phyloP scores from a whole-genome alignment of 1,140 invertebrate species.

The Eriocheir sinensis region DNA sequence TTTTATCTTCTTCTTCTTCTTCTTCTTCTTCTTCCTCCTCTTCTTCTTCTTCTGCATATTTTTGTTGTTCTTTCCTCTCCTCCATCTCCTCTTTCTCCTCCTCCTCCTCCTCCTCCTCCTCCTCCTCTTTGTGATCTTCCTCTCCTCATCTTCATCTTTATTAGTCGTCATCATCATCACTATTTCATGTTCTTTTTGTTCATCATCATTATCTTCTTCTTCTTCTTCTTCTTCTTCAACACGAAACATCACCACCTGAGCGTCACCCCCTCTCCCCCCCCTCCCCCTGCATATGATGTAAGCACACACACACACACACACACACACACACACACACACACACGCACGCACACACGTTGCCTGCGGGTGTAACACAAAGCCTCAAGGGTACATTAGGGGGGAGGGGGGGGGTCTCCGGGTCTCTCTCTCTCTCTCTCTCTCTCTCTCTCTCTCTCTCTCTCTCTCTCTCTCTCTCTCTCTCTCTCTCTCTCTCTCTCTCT shows the following conservation, averaged over 20 bases:
- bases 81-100: background rate
- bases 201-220: background rate
- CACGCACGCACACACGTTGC: background rate
- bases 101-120: background rate
- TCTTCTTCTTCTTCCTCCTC: too few species aligned
- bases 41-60: background rate
- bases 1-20: too few species aligned
- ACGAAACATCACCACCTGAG: background rate
- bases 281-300: too few species aligned
- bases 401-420: background rate
- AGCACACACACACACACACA: conserved; percentile 1
- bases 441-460: background rate
- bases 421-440: background rate
- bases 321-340: background rate
- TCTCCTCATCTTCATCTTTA: background rate
- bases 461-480: background rate
- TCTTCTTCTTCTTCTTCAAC: background rate
- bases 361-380: conserved; percentile 3
- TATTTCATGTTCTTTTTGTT: background rate
- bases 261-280: background rate
- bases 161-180: too few species aligned
- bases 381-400: background rate
- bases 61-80: background rate
- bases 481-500: background rate
- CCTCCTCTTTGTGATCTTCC: background rate